Evolutionary conservation across 2,888 invertebrate species (phyloP).

Genomic region (Yponomeuta plumbellus): DNA sequence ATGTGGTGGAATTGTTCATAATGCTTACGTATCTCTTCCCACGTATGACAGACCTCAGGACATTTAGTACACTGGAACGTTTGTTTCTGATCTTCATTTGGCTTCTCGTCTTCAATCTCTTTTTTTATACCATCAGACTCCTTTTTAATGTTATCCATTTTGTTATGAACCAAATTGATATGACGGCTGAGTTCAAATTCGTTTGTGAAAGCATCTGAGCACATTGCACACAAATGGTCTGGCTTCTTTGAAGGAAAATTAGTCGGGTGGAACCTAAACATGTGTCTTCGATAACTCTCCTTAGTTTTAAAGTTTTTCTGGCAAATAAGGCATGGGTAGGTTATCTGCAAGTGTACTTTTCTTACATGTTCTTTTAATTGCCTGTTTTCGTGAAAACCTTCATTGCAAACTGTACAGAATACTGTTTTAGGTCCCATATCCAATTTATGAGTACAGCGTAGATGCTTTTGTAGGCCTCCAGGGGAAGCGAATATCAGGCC

Average conservation of each 20-base stretch:
- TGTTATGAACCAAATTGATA: conserved; percentile 41
- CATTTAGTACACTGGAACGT: conserved; percentile 60
- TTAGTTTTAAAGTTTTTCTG: conserved; percentile 58
- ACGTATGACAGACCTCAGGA: conserved; percentile 41
- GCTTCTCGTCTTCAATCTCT: conserved; percentile 40
- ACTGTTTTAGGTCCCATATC: conserved; percentile 47
- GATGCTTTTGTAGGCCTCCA: conserved; percentile 58
- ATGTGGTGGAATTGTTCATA: conserved; percentile 52
- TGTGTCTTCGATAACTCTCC: conserved; percentile 58
- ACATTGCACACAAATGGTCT: conserved; percentile 54
- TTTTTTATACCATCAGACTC: conserved; percentile 35
- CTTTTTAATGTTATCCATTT: conserved; percentile 24
- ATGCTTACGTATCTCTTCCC: conserved; percentile 51
- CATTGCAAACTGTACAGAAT: conserved; percentile 56
- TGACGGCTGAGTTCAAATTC: conserved; percentile 61
- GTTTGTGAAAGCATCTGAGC: conserved; percentile 41
- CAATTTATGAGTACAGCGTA: conserved; percentile 58
- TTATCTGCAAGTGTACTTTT: conserved; percentile 60
- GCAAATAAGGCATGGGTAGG: conserved; percentile 56
- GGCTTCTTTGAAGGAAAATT: conserved; percentile 27
- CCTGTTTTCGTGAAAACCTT: conserved; percentile 57
- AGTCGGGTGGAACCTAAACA: conserved; percentile 51
- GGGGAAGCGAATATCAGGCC: conserved; percentile 59
- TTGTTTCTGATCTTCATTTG: background rate
- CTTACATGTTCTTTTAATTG: conserved; percentile 58